These are phyloP conservation scores for Drosophila nasuta DNA, from an alignment of 1,140 invertebrate species.

Conservation along the genomic window DNA sequence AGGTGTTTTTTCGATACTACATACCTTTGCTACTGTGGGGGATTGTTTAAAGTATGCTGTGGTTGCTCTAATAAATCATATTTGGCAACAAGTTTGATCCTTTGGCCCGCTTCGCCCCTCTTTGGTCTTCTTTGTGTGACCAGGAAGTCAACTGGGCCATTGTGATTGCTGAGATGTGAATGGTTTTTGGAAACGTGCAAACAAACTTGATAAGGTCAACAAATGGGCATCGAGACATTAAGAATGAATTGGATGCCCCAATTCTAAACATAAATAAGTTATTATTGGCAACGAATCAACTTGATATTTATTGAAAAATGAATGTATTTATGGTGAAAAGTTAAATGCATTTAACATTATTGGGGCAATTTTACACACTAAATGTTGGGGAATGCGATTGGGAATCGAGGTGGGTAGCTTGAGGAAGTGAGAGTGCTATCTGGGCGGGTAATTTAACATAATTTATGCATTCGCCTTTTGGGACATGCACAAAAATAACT, in stretches of 20 bases:
- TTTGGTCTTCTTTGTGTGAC: not conserved
- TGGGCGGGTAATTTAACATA: constrained; percentile 69
- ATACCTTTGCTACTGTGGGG: not conserved
- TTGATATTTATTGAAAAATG: not conserved
- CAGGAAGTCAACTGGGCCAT: constrained; percentile 5
- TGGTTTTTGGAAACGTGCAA: not conserved
- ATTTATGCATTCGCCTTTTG: constrained; percentile 75
- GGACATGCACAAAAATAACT: constrained; percentile 63
- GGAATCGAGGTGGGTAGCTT: not conserved
- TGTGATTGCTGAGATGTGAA: constrained; percentile 24
- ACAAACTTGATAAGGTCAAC: constrained; percentile 5
- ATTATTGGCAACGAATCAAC: not conserved
- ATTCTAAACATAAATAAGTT: constrained; percentile 2
- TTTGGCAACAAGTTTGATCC: constrained; percentile 30
- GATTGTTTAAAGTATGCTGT: not conserved
- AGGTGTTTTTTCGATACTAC: not conserved
- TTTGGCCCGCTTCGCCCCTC: not conserved
- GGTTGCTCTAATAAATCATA: constrained; percentile 21
- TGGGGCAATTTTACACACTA: constrained; percentile 65
- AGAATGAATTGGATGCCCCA: not conserved
- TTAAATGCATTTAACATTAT: constrained; percentile 57
- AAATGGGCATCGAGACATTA: not conserved
- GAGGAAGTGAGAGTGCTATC: constrained; percentile 12
- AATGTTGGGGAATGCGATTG: not conserved
- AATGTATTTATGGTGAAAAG: constrained; percentile 50